A percentile compares a stretch with the other conserved stretches of the same genome.
phyloP scores from a whole-genome alignment of 2,113 vertebrate genomes.

The Scatophagus argus region DNA sequence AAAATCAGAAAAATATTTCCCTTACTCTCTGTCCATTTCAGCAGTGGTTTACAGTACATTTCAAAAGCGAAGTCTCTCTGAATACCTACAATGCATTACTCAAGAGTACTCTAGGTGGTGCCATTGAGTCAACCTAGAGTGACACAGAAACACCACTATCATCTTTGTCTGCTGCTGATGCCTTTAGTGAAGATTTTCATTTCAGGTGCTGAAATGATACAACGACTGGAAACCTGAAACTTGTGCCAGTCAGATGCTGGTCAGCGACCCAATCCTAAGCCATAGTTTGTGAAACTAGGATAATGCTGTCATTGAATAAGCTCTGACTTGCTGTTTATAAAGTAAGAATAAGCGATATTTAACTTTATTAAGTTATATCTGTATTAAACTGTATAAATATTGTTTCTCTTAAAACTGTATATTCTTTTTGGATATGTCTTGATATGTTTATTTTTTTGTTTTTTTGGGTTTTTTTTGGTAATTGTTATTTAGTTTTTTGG shows the following conservation, averaged over 20 bases:
- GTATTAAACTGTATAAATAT: conserved; percentile 59
- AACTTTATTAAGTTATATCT: conserved; percentile 75
- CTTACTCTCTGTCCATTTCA: neutral
- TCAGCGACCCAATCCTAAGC: conserved; percentile 42
- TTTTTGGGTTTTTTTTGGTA: too few species aligned
- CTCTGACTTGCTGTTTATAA: conserved; percentile 56
- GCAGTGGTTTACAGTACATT: neutral
- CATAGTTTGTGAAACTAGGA: conserved; percentile 61
- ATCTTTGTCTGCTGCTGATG: conserved; percentile 22
- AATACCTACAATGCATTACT: conserved; percentile 1
- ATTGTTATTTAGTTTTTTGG: too few species aligned
- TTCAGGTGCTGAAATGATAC: neutral
- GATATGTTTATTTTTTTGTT: conserved; percentile 14
- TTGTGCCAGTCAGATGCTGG: conserved; percentile 14
- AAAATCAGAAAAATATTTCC: neutral
- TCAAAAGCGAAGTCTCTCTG: neutral
- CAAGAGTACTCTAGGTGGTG: conserved; percentile 1
- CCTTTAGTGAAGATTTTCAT: conserved; percentile 34
- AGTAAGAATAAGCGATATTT: conserved; percentile 65
- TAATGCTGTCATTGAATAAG: conserved; percentile 47
- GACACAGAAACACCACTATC: conserved; percentile 10
- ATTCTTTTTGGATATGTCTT: conserved; percentile 27
- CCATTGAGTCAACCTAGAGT: conserved; percentile 1
- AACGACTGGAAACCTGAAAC: conserved; percentile 2
- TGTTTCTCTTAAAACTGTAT: conserved; percentile 31